Evolutionary conservation across 2,888 invertebrate genomes (phyloP), one percentile per base, ranked within the genome.

Genomic region (Rhagonycha fulva): DNA sequence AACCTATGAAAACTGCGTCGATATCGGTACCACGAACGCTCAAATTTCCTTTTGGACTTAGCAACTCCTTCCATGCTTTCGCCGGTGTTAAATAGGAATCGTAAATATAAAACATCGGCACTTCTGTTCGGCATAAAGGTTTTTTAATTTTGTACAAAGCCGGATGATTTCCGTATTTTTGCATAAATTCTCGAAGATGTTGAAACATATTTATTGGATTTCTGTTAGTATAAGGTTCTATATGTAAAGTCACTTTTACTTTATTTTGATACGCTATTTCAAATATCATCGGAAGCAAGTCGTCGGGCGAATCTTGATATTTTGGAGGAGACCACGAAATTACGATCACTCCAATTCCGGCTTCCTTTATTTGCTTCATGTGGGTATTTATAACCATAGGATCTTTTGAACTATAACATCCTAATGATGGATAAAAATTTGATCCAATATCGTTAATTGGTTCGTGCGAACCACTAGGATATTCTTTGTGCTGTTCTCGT

Each of bases 51-150:
- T 84, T 84, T 1, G 84, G 82, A 74, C 87, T 86, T 76, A 90
- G 83, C 23, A 90, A 76, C 81, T 89, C 88, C 82, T 86, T 87
- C 92, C 92, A 92, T 2, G 90, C 89, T 9, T 85, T 85, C 0
- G 88, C 85, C 9, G 89, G 87, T 14, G 90, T 89, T 70, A 88
- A 86, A 82, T 92, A 92, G 0, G 92, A 92, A 83, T 92, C 92
- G 82, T 92, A 92, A 30, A 92, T 88, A 83, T 92, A 92, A 81
- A 90, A 89, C 4, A 92, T 87, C 9, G 92, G 92, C 9, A 89
- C 81, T 60, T 86, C 79, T 30, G 84, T 84, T 5, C 74, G 61
- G 12, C 80, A 75, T 9, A 82, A 77, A 0, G 82, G 82, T 76
- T 82, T 86, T 75, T 88, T 87, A 72, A 88, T 85, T 76, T 88